Percentiles rank a stretch among this genome's conserved stretches.
phyloP scores from a whole-genome alignment of 2,888 invertebrate genomes.

The Drosophila monieri region DNA sequence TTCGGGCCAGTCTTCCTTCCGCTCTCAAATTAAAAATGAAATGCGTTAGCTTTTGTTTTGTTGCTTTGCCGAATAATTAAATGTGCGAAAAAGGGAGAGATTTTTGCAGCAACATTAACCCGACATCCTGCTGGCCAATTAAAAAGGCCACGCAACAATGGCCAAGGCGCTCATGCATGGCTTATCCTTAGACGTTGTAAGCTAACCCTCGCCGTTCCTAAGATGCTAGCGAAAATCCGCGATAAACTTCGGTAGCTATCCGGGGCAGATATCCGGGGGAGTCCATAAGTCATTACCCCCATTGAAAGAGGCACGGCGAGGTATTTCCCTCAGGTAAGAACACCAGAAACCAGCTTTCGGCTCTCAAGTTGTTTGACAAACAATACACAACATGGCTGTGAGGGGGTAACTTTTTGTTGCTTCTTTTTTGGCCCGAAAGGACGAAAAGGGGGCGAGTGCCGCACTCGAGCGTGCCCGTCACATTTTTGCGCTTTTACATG shows the following conservation, averaged over 20 bases:
- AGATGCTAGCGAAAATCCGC: slow-evolving; percentile 48
- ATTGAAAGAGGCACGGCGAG: slow-evolving; percentile 29
- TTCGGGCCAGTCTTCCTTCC: slow-evolving; percentile 21
- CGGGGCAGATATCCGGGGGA: slow-evolving; percentile 21
- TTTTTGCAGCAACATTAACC: slow-evolving; percentile 37
- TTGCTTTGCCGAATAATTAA: slow-evolving; percentile 65
- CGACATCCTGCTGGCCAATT: slow-evolving; percentile 63
- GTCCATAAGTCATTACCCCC: slow-evolving; percentile 71
- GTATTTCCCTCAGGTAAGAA: slow-evolving; percentile 41
- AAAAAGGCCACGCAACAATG: slow-evolving; percentile 76
- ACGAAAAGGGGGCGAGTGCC: slow-evolving; percentile 33
- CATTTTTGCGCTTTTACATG: slow-evolving; percentile 69
- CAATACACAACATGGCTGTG: slow-evolving; percentile 55
- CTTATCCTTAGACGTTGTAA: slow-evolving; percentile 49
- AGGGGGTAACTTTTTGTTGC: slow-evolving; percentile 9
- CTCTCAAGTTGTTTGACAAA: slow-evolving; percentile 71
- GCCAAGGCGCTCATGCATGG: slow-evolving; percentile 66
- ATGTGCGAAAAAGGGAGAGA: slow-evolving; percentile 52
- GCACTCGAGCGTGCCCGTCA: slow-evolving; percentile 76
- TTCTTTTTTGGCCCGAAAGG: slow-evolving; percentile 12
- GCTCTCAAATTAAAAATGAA: slow-evolving; percentile 70
- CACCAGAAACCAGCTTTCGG: slow-evolving; percentile 36
- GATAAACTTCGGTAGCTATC: slow-evolving; percentile 9
- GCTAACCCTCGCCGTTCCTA: slow-evolving; percentile 38
- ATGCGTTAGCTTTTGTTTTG: slow-evolving; percentile 57